phyloP scores from a whole-genome alignment of 1,140 invertebrate species.

The Euwallacea fornicatus region DNA sequence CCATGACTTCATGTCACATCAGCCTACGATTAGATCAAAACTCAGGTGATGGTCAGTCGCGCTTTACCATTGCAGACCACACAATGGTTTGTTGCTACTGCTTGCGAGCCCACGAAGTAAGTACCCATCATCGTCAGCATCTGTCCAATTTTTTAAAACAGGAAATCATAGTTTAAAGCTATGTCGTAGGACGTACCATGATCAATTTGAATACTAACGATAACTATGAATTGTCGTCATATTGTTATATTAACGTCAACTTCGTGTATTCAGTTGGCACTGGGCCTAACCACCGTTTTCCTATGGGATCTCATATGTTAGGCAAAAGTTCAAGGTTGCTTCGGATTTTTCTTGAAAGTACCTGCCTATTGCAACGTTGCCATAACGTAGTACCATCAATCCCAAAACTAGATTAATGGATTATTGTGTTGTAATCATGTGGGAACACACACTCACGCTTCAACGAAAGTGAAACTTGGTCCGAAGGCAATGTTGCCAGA shows the following conservation, averaged over 20 bases:
- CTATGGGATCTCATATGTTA: not conserved
- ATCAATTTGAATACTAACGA: too few species aligned
- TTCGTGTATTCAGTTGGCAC: not conserved
- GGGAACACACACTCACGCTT: too few species aligned
- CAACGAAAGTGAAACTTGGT: too few species aligned
- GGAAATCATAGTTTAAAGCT: too few species aligned
- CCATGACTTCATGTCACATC: constrained; percentile 17
- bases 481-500: too few species aligned
- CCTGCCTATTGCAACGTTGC: not conserved
- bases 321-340: not conserved
- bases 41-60: constrained; percentile 20
- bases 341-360: not conserved
- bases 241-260: too few species aligned
- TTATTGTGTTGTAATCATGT: too few species aligned
- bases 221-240: too few species aligned
- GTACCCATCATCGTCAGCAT: not conserved
- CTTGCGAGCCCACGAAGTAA: constrained; percentile 13
- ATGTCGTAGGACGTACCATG: too few species aligned
- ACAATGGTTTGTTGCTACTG: constrained; percentile 26
- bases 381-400: not conserved
- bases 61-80: constrained; percentile 1
- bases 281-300: not conserved
- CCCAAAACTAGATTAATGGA: not conserved
- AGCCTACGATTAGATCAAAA: not conserved
- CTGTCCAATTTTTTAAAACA: too few species aligned